Percentiles rank a stretch among this genome's conserved stretches.
These are phyloP conservation scores for Lasiurus cinereus DNA, from an alignment of 2,113 vertebrate species.

Conservation along the genomic window DNA sequence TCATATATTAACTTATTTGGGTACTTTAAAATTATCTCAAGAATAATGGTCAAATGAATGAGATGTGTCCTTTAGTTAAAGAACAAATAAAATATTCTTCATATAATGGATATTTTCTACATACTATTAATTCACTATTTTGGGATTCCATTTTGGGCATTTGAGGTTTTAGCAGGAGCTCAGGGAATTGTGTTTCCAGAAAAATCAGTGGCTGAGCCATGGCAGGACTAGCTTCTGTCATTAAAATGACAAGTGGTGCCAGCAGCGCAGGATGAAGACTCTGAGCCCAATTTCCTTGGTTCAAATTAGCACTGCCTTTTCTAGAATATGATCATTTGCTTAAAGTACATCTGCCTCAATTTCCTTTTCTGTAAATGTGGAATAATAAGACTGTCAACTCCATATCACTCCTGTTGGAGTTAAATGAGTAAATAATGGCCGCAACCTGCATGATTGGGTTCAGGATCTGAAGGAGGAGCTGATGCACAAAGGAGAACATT, in stretches of 20 bases:
- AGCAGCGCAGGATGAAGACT: neutral
- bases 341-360: neutral
- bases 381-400: neutral
- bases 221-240: neutral
- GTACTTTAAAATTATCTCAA: neutral
- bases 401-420: neutral
- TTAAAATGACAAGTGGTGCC: neutral
- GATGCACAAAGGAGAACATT: no score
- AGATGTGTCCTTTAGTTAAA: neutral
- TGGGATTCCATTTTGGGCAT: neutral
- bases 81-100: neutral
- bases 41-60: neutral
- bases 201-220: neutral
- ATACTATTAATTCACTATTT: neutral
- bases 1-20: neutral
- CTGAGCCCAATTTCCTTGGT: no score
- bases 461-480: no score
- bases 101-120: neutral
- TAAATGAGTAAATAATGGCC: neutral
- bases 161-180: neutral
- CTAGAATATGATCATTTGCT: neutral
- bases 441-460: no score
- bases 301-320: neutral
- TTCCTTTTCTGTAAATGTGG: neutral
- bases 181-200: neutral